Conservation (phyloP, 2,113 vertebrate genomes). For the Hippocampus zosterae region DNA sequence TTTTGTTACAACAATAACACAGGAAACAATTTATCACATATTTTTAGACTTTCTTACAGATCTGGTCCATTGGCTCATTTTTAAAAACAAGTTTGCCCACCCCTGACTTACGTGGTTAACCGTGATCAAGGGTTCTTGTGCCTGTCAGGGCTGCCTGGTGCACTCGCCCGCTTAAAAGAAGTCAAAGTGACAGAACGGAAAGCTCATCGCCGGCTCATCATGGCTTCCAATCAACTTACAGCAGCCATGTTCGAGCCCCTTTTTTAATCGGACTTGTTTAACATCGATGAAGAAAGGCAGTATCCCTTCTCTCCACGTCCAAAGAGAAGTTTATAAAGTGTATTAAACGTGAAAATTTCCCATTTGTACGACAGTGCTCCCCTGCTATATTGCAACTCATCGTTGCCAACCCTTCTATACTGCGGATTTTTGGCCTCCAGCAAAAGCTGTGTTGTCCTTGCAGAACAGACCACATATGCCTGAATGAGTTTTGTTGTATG, state of each 20-base stretch:
- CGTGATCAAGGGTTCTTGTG: conserved; percentile 70
- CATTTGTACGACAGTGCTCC: neutral
- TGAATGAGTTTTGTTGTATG: too few species aligned
- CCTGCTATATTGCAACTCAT: too few species aligned
- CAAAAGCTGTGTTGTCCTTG: too few species aligned
- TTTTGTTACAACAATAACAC: too few species aligned
- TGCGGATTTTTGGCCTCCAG: too few species aligned
- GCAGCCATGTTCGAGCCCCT: conserved; percentile 27
- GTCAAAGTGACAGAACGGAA: conserved; percentile 68
- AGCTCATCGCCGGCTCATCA: conserved; percentile 49
- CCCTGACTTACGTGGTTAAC: conserved; percentile 45
- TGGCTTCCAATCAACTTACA: conserved; percentile 60
- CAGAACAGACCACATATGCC: too few species aligned
- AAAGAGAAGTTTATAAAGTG: neutral
- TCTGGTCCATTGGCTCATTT: neutral
- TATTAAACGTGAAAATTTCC: neutral
- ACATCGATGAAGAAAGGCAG: conserved; percentile 66
- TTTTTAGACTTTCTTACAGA: too few species aligned
- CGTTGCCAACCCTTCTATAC: too few species aligned
- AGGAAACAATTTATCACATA: too few species aligned
- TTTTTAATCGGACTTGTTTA: conserved; percentile 58
- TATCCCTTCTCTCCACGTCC: conserved; percentile 22
- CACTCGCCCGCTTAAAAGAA: conserved; percentile 68
- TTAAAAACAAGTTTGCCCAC: neutral
- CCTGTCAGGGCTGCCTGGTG: conserved; percentile 63